Base-by-base conservation (phyloP, 2,113 vertebrate genomes). In the Reinhardtius hippoglossoides region DNA sequence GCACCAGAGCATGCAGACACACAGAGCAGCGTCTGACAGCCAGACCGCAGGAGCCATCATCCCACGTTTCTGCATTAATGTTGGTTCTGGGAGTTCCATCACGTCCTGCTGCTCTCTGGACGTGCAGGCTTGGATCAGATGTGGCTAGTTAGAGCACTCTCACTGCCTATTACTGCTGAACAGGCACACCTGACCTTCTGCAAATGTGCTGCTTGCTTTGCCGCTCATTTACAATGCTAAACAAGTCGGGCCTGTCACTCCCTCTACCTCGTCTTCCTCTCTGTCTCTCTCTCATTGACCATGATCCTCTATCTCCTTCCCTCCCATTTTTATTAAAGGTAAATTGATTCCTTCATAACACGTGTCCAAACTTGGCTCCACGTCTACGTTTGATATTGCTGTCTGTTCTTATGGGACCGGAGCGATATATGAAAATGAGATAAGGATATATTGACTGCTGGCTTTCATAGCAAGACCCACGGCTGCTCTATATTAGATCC, bases 361-460 rank as follows among this genome's bases (percentile, higher is more conserved):
- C 40, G 20, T 18, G 59, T 84, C 60, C 50, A 46, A 40, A 65
- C 52, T 76, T 80, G 48, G 73, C 55, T 72, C 68, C n/a, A 18
- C 8, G 20, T 21, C 48, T 48, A 27, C n/a, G 59, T 80, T 65
- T 82, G 67, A 78, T 88, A 78, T 76, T 60, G 1, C 46, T 42
- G 66, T 42, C 64, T 55, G 46, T 87, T 92, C 84, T 77, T 70
- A 61, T 26, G 69, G 68, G 76, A 84, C 78, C 24, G 37, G 24
- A 80, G 75, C 16, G 10, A 75, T 75, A 83, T 85, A 86, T 87
- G 76, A 87, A 89, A 81, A 89, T 89, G 60, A 88, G 86, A 91
- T 90, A 83, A 82, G 80, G 69, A 72, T 60, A 76, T 86, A 78
- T 82, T 88, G 81, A 88, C 76, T 58, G 13, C 67, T 82, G 77